Base-by-base conservation (phyloP, 2,113 vertebrate genomes). In the Phocoena phocoena region DNA sequence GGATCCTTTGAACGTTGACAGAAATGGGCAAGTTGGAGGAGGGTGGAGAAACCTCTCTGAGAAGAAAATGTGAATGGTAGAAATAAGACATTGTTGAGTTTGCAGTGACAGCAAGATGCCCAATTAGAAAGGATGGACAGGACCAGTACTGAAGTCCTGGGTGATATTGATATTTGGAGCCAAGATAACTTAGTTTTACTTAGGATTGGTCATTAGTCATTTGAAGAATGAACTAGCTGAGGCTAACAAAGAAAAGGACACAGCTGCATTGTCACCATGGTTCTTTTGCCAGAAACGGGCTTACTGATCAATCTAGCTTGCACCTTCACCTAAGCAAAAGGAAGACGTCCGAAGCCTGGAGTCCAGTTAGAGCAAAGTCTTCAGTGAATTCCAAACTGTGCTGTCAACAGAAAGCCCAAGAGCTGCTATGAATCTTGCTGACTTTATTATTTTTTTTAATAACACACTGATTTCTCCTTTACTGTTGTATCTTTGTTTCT, bases 401-500 rank as follows among this genome's bases (percentile, higher is more conserved):
- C 25, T 73, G 33, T 83, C 97, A 94, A 96, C 15, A 82, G 88
- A 98, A 97, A 98, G 73, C 44, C 33, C 60, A 80, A 79, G 6
- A 93, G 90, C 80, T 90, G 74, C 90, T 96, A 93, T 73, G 84
- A 96, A 26, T 91, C 87, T 63, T 38, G 77, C 33, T 92, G 92
- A 95, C 58, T 70, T 92, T 96, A 96, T 63, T 38, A 84, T 33
- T 96, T 95, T 95, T 88, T 96, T 94, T 97, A 85, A 91, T 76
- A 97, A 53, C 82, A 96, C 94, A 92, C 91, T 87, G 63, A 96
- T 86, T 85, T 90, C 96, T 84, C 84, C 82, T 60, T 84, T 84
- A 96, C 63, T 96, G 87, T 82, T 96, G 26, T 13, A 94, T 91
- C 79, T 95, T 93, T 90, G 26, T 97, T 96, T 97, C 79, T 97